Percentiles rank a stretch among this genome's conserved stretches.
Conservation (phyloP, 2,888 invertebrate species). For the Prosapia bicincta region DNA sequence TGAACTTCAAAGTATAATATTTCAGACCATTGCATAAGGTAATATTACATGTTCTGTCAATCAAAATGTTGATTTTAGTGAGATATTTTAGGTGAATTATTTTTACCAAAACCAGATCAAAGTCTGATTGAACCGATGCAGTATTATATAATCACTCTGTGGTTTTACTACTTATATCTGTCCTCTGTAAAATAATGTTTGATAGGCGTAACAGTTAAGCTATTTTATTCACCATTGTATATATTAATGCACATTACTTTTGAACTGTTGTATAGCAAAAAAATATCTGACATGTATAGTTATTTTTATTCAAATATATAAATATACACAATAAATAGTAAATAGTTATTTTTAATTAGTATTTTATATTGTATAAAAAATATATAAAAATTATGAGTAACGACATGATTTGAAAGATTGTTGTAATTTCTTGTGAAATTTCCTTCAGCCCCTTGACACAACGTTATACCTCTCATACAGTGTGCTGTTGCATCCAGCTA, state of each 20-base stretch:
- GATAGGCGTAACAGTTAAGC: not conserved
- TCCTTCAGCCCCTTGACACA: too few relatives aligned
- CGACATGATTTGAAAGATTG: not conserved
- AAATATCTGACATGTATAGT: not conserved
- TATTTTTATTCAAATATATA: not conserved
- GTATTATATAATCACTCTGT: slow-evolving; percentile 23
- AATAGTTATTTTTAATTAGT: not conserved
- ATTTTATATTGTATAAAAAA: not conserved
- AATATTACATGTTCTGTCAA: too few relatives aligned
- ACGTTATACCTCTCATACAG: too few relatives aligned
- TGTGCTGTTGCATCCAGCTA: too few relatives aligned
- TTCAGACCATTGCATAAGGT: too few relatives aligned
- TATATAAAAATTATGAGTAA: not conserved
- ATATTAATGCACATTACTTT: not conserved
- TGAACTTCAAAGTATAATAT: too few relatives aligned
- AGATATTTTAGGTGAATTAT: not conserved
- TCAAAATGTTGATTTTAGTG: not conserved
- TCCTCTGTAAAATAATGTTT: not conserved
- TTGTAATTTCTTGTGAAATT: too few relatives aligned
- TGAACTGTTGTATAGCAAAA: not conserved
- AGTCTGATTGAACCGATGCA: slow-evolving; percentile 26
- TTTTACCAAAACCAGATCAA: slow-evolving; percentile 3
- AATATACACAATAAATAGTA: not conserved
- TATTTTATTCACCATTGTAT: not conserved
- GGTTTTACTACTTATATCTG: not conserved